Percentiles rank a stretch among this genome's conserved stretches.
phyloP scores from a whole-genome alignment of 2,888 invertebrate genomes.

The Lepidochitona cinerea region DNA sequence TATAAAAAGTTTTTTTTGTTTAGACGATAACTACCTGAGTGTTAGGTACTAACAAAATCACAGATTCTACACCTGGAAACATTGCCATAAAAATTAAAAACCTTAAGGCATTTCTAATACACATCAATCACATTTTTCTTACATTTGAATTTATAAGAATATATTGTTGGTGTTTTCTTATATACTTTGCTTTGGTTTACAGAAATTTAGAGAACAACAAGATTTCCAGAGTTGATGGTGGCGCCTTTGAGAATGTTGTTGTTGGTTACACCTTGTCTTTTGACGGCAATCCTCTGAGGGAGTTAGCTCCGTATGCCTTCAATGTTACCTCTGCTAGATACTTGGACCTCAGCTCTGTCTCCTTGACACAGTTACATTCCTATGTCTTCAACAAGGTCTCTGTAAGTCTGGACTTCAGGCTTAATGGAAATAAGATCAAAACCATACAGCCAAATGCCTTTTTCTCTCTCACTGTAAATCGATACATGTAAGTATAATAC shows the following conservation, averaged over 20 bases:
- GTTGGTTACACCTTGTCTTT: constrained; percentile 16
- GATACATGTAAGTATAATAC: constrained; percentile 23
- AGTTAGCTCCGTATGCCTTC: constrained; percentile 32
- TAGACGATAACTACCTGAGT: too few relatives aligned
- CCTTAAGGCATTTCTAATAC: too few relatives aligned
- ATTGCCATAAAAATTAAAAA: too few relatives aligned
- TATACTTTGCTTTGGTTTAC: constrained; percentile 13
- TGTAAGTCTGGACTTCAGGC: constrained; percentile 20
- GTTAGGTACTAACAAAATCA: too few relatives aligned
- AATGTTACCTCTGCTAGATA: constrained; percentile 4
- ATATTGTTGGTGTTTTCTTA: too few relatives aligned
- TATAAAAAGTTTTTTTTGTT: too few relatives aligned
- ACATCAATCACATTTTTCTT: too few relatives aligned
- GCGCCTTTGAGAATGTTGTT: constrained; percentile 33
- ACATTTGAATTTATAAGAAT: too few relatives aligned
- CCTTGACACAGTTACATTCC: constrained; percentile 33
- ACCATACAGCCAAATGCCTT: constrained; percentile 26
- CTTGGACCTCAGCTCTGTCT: constrained; percentile 26
- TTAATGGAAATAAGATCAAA: constrained; percentile 36
- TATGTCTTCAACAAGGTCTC: constrained; percentile 40
- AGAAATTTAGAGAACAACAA: constrained; percentile 27
- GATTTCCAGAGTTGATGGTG: constrained; percentile 35
- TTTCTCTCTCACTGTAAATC: constrained; percentile 1
- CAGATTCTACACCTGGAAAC: too few relatives aligned
- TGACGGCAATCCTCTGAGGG: constrained; percentile 30